Base-by-base conservation (phyloP, 1,140 invertebrate genomes). In the Phymastichus coffea region DNA sequence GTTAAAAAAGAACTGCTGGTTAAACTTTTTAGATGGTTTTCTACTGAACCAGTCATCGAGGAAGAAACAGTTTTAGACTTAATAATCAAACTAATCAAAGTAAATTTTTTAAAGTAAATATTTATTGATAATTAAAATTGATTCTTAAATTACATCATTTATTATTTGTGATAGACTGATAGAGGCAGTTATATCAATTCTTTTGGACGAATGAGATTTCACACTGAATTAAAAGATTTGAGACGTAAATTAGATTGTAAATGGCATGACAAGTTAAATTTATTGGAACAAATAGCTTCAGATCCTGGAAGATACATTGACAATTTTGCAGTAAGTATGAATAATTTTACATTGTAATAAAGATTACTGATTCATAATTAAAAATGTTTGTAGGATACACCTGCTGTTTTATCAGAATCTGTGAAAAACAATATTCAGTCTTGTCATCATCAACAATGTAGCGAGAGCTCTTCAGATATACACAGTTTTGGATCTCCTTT, bases 11-110 rank as follows among this genome's bases (percentile, higher is more conserved):
- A 80, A 53, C 68, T 81, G 35, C 64, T 81, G 20, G 38, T 66
- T 1, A 74, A 77, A 53, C 57, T 82, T n/a, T 70, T 81, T 22
- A 71, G 75, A 26, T 81, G 79, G 80, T 81, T 82, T 63, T 61
- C 71, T 1, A 76, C 71, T 57, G 68, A 75, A 1, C 65, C 54
- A n/a, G 30, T 61, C 14, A 64, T 69, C 0, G 63, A 71, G 20
- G 68, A 73, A 43, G 72, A 73, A 44, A 73, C 76, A 63, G 78
- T 75, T 55, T 61, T 82, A 23, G 64, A 80, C 55, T 70, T 80
- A 47, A 65, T 81, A 14, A 53, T 70, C 10, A 57, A 46, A 33
- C 43, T 82, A 26, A 55, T 75, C 20, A 73, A 80, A 71, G 80
- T 81, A 72, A 63, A 44, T 54, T 35, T 46, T 57, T 66, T 15